Percentiles rank a stretch among this genome's conserved stretches.
These are phyloP conservation scores for Enteromius radiatus DNA, from an alignment of 2,797 vertebrate species.

Conservation along the genomic window DNA sequence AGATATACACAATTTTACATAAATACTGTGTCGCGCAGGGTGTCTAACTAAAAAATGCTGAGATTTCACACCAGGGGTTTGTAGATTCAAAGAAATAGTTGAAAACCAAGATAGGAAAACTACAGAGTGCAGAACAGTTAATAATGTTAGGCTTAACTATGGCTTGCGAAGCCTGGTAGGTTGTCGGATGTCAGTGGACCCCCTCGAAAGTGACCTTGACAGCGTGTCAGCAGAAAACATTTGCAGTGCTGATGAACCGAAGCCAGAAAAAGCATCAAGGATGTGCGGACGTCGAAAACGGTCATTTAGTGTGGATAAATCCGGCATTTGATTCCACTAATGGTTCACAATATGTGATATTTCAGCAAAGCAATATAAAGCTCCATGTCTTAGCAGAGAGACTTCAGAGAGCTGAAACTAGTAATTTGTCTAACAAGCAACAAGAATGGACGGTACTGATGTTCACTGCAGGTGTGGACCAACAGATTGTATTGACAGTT, in stretches of 20 bases:
- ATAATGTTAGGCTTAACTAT: slow-evolving; percentile 13
- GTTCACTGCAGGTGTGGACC: background rate
- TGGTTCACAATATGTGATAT: background rate
- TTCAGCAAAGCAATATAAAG: slow-evolving; percentile 1
- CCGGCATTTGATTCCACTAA: background rate
- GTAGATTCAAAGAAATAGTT: slow-evolving; percentile 24
- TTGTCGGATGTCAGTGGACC: background rate
- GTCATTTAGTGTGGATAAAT: background rate
- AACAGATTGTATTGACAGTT: slow-evolving; percentile 13
- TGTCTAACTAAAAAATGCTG: slow-evolving; percentile 14
- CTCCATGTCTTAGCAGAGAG: background rate
- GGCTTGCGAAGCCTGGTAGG: background rate
- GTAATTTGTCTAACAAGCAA: slow-evolving; percentile 15
- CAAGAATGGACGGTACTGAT: background rate
- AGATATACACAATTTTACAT: slow-evolving; percentile 9
- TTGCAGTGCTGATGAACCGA: slow-evolving; percentile 18
- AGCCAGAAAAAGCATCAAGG: background rate
- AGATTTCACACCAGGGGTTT: slow-evolving; percentile 24
- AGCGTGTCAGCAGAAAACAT: background rate
- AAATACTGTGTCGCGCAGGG: background rate
- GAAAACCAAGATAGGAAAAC: background rate
- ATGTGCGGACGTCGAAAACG: background rate
- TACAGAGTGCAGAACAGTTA: background rate
- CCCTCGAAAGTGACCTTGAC: background rate
- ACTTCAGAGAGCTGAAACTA: background rate